These are phyloP conservation scores for Hirtodrosophila duncani DNA, from an alignment of 2,888 invertebrate species.

Conservation along the genomic window DNA sequence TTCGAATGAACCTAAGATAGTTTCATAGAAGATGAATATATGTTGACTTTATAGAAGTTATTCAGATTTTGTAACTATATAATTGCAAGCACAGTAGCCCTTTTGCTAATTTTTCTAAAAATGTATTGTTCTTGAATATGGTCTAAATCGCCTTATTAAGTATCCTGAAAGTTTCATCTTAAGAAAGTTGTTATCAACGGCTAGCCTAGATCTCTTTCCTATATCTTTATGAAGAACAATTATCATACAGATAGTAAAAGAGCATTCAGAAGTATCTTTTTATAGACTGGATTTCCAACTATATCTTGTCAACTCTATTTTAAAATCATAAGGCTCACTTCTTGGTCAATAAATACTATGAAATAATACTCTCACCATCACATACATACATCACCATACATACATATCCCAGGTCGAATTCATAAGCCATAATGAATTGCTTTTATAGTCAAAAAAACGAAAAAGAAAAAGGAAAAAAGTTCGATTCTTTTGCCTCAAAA, in stretches of 20 bases:
- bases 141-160: background rate
- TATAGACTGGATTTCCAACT: too few relatives aligned
- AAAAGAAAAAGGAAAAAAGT: too few relatives aligned
- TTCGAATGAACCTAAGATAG: too few relatives aligned
- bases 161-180: background rate
- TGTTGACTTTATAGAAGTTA: too few relatives aligned
- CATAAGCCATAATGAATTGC: conserved; percentile 66
- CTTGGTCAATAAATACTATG: background rate
- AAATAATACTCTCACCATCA: background rate
- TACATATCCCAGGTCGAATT: conserved; percentile 30
- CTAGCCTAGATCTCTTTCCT: background rate
- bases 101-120: background rate
- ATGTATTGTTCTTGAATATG: background rate
- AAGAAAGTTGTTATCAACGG: background rate
- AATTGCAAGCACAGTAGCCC: too few relatives aligned
- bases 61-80: background rate
- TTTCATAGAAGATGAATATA: too few relatives aligned
- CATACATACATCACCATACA: conserved; percentile 13
- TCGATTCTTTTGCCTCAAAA: conserved; percentile 20
- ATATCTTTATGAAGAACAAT: too few relatives aligned
- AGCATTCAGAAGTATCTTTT: too few relatives aligned
- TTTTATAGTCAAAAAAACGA: conserved; percentile 44
- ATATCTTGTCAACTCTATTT: too few relatives aligned
- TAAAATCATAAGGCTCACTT: too few relatives aligned
- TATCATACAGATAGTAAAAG: too few relatives aligned